phyloP scores from a whole-genome alignment of 2,113 vertebrate genomes.

The Oryzias javanicus region DNA sequence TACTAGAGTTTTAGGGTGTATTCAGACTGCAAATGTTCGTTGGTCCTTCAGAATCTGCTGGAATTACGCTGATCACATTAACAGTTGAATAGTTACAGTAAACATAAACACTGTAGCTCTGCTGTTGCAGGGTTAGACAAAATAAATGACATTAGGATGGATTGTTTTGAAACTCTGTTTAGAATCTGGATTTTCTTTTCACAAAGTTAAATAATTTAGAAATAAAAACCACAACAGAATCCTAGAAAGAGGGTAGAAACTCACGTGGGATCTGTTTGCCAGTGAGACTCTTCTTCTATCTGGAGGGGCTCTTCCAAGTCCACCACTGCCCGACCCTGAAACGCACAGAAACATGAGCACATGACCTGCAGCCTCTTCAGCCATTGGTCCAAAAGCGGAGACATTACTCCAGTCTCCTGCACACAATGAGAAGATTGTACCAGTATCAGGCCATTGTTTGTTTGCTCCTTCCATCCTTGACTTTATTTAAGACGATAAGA shows the following conservation, averaged over 20 bases:
- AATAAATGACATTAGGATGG: too few relatives aligned
- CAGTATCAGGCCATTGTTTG: not conserved
- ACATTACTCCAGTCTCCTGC: constrained; percentile 19
- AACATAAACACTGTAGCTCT: too few relatives aligned
- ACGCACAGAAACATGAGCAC: constrained; percentile 39
- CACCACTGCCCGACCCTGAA: constrained; percentile 78
- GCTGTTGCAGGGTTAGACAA: too few relatives aligned
- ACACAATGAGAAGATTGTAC: constrained; percentile 17
- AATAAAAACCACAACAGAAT: not conserved
- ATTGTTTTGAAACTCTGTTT: too few relatives aligned
- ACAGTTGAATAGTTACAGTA: too few relatives aligned
- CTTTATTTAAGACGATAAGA: not conserved
- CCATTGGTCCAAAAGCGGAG: constrained; percentile 34
- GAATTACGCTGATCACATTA: too few relatives aligned
- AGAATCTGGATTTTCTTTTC: too few relatives aligned
- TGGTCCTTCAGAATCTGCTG: too few relatives aligned
- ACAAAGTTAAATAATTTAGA: too few relatives aligned
- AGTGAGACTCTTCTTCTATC: constrained; percentile 90
- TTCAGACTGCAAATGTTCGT: too few relatives aligned
- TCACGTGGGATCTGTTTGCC: constrained; percentile 80
- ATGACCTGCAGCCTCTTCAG: constrained; percentile 43
- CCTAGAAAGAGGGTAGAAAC: not conserved
- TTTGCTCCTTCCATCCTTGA: not conserved
- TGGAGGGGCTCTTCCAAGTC: constrained; percentile 88
- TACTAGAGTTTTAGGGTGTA: too few relatives aligned